phyloP scores from a whole-genome alignment of 2,888 invertebrate genomes.

The Ellobium chinense region DNA sequence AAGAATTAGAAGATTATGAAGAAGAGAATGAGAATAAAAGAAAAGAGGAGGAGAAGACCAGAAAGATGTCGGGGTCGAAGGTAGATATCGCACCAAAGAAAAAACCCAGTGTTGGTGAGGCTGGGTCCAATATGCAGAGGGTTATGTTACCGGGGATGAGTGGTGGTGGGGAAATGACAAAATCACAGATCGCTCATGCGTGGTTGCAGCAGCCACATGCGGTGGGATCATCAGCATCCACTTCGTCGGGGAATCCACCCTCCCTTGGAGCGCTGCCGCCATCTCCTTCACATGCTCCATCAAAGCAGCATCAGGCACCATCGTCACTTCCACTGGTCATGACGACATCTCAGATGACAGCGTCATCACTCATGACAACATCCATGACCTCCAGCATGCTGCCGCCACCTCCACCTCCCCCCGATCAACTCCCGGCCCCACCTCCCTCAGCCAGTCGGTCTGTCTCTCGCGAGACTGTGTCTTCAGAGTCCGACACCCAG shows the following conservation, averaged over 20 bases:
- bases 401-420: constrained; percentile 47
- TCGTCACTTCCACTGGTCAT: constrained; percentile 26
- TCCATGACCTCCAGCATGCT: constrained; percentile 48
- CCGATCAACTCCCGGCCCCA: constrained; percentile 46
- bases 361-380: constrained; percentile 48
- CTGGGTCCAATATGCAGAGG: background rate
- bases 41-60: background rate
- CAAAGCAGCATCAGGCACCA: constrained; percentile 16
- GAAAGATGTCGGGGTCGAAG: background rate
- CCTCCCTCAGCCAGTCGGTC: constrained; percentile 50
- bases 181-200: constrained; percentile 15
- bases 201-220: constrained; percentile 40
- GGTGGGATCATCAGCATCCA: background rate
- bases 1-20: constrained; percentile 3
- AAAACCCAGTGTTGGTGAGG: background rate
- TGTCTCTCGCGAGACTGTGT: constrained; percentile 51
- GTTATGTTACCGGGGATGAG: background rate
- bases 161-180: constrained; percentile 7
- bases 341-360: constrained; percentile 35
- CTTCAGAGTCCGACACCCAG: constrained; percentile 59
- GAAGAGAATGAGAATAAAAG: background rate
- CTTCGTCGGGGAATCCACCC: background rate
- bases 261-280: background rate
- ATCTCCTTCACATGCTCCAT: constrained; percentile 16
- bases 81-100: background rate